These are phyloP conservation scores for Micrastur ruficollis DNA, from an alignment of 2,797 vertebrate species.

Conservation along the genomic window DNA sequence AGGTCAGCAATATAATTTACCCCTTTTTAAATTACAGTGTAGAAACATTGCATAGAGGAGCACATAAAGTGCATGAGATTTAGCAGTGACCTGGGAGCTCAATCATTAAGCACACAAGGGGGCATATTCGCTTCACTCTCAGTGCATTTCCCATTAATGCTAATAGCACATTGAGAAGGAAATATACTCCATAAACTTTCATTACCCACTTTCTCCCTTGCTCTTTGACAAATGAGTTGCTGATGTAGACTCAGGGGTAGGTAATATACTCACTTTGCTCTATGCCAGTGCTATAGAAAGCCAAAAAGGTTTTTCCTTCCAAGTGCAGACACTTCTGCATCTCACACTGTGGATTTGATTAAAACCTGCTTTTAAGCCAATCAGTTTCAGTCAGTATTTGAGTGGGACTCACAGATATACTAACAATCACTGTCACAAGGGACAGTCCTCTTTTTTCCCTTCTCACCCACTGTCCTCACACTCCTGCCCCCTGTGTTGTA, in stretches of 20 bases:
- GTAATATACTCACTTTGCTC: background rate
- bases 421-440: background rate
- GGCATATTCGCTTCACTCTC: background rate
- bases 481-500: accelerated
- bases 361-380: background rate
- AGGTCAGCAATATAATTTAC: background rate
- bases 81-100: background rate
- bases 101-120: background rate
- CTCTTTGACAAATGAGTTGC: background rate
- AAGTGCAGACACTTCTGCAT: background rate
- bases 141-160: background rate
- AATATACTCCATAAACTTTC: background rate
- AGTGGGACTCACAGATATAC: background rate
- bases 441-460: background rate
- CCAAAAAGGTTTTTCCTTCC: background rate
- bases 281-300: background rate
- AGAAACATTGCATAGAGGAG: background rate
- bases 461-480: background rate
- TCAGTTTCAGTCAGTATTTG: background rate
- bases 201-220: background rate
- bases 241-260: background rate
- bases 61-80: background rate
- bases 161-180: background rate
- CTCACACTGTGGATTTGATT: background rate
- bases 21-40: background rate